A percentile compares a stretch with the other conserved stretches of the same genome.
Evolutionary conservation across 2,888 invertebrate species (phyloP).

Genomic region (Tricholauxania praeusta): DNA sequence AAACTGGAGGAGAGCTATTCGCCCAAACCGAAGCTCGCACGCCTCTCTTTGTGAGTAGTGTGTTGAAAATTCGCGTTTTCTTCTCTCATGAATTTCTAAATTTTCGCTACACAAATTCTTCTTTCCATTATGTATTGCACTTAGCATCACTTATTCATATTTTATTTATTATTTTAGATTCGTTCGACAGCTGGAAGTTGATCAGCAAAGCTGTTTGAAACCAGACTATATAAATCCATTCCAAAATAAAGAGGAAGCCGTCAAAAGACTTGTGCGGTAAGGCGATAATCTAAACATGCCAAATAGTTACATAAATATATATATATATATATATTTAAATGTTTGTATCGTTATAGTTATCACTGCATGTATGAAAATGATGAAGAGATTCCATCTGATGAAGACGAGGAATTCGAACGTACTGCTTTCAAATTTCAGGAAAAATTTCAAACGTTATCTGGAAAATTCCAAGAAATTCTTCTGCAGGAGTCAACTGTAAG

Average conservation of each 20-base stretch:
- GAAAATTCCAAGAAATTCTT: conserved; percentile 79
- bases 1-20: conserved; percentile 64
- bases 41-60: conserved; percentile 70
- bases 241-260: conserved; percentile 78
- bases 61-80: conserved; percentile 63
- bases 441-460: conserved; percentile 78
- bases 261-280: conserved; percentile 76
- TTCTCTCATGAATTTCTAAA: conserved; percentile 2
- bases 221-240: conserved; percentile 82
- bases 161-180: conserved; percentile 69
- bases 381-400: conserved; percentile 75
- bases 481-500: conserved; percentile 84
- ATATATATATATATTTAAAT: not conserved
- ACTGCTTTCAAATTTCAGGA: conserved; percentile 77
- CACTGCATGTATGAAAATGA: conserved; percentile 77
- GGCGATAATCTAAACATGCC: not conserved
- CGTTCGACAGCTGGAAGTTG: conserved; percentile 80
- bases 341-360: conserved; percentile 68
- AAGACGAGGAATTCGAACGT: conserved; percentile 78
- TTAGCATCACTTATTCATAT: conserved; percentile 32
- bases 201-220: conserved; percentile 79
- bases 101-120: conserved; percentile 14
- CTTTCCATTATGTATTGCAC: not conserved
- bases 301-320: too few relatives aligned
- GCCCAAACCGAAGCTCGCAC: conserved; percentile 67